Evolutionary conservation across 2,888 invertebrate species (phyloP).

Genomic region (Calameuta pallipes): DNA sequence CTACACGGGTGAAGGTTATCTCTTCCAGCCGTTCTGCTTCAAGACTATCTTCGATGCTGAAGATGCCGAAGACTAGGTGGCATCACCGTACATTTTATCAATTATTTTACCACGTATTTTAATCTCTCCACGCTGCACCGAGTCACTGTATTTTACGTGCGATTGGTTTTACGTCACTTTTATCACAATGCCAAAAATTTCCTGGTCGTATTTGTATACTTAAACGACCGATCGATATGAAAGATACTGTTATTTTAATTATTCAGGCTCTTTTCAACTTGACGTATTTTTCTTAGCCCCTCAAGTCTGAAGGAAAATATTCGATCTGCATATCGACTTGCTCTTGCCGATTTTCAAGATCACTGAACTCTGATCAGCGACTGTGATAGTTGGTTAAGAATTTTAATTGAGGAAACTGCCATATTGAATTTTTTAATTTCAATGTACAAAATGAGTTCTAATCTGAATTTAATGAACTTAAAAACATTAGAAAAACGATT

Average conservation of each 20-base stretch:
- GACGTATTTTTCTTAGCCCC: not conserved
- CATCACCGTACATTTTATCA: not conserved
- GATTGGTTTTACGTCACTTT: not conserved
- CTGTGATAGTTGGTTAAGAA: too few relatives aligned
- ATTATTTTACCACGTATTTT: constrained; percentile 1
- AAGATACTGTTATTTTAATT: not conserved
- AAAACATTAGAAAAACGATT: too few relatives aligned
- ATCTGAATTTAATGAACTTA: too few relatives aligned
- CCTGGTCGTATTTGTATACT: not conserved
- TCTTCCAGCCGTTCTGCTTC: constrained; percentile 77
- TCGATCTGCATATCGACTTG: too few relatives aligned
- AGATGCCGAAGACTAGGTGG: constrained; percentile 54
- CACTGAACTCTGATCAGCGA: too few relatives aligned
- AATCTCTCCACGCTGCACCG: not conserved
- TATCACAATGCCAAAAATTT: not conserved
- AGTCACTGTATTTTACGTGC: not conserved
- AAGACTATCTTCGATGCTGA: constrained; percentile 68
- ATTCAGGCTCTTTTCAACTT: not conserved
- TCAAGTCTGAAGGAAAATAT: too few relatives aligned
- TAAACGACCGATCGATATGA: not conserved
- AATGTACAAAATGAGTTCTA: too few relatives aligned
- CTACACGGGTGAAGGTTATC: constrained; percentile 75
- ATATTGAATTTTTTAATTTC: too few relatives aligned
- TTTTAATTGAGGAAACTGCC: too few relatives aligned
- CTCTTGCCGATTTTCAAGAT: too few relatives aligned